These are phyloP conservation scores for Hyaena hyaena DNA, from an alignment of 2,113 vertebrate genomes.

Conservation along the genomic window DNA sequence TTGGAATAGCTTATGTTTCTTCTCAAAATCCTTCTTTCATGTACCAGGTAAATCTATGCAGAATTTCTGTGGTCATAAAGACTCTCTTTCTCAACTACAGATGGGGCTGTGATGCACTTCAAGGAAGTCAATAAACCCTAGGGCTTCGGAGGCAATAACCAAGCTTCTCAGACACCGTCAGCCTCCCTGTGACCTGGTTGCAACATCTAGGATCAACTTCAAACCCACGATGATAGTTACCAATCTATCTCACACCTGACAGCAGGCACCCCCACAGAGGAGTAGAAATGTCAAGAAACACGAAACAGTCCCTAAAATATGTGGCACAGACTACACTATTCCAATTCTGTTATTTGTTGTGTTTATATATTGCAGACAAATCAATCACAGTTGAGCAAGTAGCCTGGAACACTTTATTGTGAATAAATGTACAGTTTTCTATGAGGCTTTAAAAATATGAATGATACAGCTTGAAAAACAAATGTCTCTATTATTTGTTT, in stretches of 20 bases:
- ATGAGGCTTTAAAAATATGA: background rate
- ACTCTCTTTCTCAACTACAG: background rate
- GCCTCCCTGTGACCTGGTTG: accelerated
- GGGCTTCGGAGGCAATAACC: accelerated
- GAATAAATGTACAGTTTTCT: background rate
- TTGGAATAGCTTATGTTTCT: background rate
- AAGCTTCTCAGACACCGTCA: too few species aligned
- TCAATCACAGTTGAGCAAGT: background rate
- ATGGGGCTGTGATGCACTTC: background rate
- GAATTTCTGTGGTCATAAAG: background rate
- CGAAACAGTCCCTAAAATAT: background rate
- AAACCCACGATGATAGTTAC: background rate
- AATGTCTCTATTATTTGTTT: background rate
- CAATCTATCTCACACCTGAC: accelerated
- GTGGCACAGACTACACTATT: accelerated
- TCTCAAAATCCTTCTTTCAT: background rate
- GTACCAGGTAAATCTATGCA: background rate
- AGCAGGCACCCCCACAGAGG: accelerated
- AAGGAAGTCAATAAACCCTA: background rate
- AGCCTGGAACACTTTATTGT: background rate
- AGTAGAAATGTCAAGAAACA: background rate
- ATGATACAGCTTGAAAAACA: background rate
- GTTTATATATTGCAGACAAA: background rate
- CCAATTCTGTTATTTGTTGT: too few species aligned
- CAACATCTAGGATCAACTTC: background rate